Evolutionary conservation across 2,888 invertebrate species (phyloP).

Genomic region (Lepidonotus clava): DNA sequence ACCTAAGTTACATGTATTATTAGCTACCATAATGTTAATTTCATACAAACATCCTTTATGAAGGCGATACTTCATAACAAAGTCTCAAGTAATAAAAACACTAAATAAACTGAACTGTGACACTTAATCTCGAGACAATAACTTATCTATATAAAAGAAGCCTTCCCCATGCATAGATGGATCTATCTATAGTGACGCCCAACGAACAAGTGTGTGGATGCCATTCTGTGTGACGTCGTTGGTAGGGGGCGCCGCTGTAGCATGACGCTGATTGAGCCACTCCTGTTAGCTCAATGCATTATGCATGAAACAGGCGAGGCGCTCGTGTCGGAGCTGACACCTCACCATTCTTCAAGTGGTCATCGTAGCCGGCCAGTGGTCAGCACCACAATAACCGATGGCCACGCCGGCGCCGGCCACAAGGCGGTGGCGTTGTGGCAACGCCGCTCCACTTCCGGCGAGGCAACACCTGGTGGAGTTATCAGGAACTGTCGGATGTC

Average conservation of each 20-base stretch:
- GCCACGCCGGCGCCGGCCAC: background rate
- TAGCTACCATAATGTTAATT: too few species aligned
- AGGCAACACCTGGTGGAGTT: background rate
- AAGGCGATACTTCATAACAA: too few species aligned
- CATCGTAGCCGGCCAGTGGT: background rate
- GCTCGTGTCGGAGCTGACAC: background rate
- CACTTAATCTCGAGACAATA: too few species aligned
- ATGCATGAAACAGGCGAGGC: constrained; percentile 1
- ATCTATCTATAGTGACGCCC: too few species aligned
- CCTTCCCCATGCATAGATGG: too few species aligned
- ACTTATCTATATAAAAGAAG: too few species aligned
- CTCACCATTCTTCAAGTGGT: background rate
- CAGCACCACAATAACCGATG: background rate
- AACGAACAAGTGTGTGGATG: background rate
- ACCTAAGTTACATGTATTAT: too few species aligned
- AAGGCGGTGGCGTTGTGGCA: background rate
- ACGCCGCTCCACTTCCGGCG: background rate
- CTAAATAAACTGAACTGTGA: too few species aligned
- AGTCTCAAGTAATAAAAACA: too few species aligned
- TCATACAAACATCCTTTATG: too few species aligned
- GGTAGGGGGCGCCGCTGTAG: background rate
- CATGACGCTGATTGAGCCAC: constrained; percentile 8
- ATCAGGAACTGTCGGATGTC: too few species aligned
- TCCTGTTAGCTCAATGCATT: background rate
- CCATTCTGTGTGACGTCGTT: background rate